Percentiles rank a stretch among this genome's conserved stretches.
These are phyloP conservation scores for Xylota segnis DNA, from an alignment of 2,888 invertebrate genomes.

Conservation along the genomic window DNA sequence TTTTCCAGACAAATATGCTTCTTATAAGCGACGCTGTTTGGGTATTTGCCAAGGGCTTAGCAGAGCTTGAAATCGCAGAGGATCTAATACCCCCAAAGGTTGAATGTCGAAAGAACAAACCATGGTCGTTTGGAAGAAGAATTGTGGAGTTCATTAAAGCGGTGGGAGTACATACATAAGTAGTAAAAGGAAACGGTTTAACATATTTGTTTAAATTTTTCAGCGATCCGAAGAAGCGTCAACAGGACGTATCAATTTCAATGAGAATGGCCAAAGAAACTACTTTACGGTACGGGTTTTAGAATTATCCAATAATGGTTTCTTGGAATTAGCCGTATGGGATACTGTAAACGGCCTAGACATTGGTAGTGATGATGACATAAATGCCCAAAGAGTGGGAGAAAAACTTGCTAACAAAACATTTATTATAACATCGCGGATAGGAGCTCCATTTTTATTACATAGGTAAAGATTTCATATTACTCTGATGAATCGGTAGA, in stretches of 20 bases:
- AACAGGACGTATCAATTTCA: slow-evolving; percentile 83
- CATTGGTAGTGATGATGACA: slow-evolving; percentile 86
- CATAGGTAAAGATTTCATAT: slow-evolving; percentile 82
- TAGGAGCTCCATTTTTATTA: slow-evolving; percentile 90
- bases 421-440: slow-evolving; percentile 89
- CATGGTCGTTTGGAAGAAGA: slow-evolving; percentile 87
- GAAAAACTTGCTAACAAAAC: slow-evolving; percentile 87
- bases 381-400: slow-evolving; percentile 86
- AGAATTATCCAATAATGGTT: slow-evolving; percentile 87
- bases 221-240: slow-evolving; percentile 82
- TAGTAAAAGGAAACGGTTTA: too few species aligned
- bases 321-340: slow-evolving; percentile 85
- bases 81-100: slow-evolving; percentile 80
- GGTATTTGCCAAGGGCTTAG: slow-evolving; percentile 87
- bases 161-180: slow-evolving; percentile 82
- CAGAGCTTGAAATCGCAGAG: slow-evolving; percentile 82
- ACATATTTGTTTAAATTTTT: slow-evolving; percentile 4
- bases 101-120: slow-evolving; percentile 84
- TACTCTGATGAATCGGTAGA: background rate
- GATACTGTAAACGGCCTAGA: slow-evolving; percentile 83
- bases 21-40: slow-evolving; percentile 89
- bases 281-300: slow-evolving; percentile 89
- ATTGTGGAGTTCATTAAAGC: slow-evolving; percentile 89
- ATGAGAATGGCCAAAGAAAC: slow-evolving; percentile 87
- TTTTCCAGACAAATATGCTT: slow-evolving; percentile 87